Evolutionary conservation across 1,140 invertebrate species (phyloP).

Genomic region (Aricia agestis): DNA sequence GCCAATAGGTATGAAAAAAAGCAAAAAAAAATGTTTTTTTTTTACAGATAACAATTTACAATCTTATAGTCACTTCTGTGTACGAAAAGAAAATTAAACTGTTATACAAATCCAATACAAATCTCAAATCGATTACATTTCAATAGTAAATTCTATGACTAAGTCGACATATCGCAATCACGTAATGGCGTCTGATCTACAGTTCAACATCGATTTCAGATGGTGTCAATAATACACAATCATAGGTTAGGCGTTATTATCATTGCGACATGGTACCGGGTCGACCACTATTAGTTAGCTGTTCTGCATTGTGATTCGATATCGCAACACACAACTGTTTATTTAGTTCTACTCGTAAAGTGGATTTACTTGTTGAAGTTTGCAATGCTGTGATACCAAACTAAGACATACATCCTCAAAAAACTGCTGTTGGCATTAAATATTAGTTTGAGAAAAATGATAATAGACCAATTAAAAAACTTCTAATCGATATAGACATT

Average conservation of each 20-base stretch:
- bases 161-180: background rate
- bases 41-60: too few relatives aligned
- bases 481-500: background rate
- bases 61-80: too few relatives aligned
- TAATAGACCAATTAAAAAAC: too few relatives aligned
- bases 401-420: too few relatives aligned
- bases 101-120: too few relatives aligned
- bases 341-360: background rate
- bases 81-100: background rate
- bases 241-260: conserved; percentile 8
- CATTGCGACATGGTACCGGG: conserved; percentile 1
- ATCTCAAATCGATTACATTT: too few relatives aligned
- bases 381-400: too few relatives aligned
- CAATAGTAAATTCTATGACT: too few relatives aligned
- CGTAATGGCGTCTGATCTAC: conserved; percentile 27
- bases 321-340: background rate
- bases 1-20: background rate
- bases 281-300: conserved; percentile 4
- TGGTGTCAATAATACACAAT: conserved; percentile 22
- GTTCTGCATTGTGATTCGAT: background rate
- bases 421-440: too few relatives aligned
- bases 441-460: too few relatives aligned
- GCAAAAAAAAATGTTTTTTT: too few relatives aligned
- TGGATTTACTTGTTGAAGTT: too few relatives aligned
- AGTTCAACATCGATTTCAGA: conserved; percentile 32